Base-by-base conservation (phyloP, 2,797 vertebrate species). In the Chelidonichthys spinosus region DNA sequence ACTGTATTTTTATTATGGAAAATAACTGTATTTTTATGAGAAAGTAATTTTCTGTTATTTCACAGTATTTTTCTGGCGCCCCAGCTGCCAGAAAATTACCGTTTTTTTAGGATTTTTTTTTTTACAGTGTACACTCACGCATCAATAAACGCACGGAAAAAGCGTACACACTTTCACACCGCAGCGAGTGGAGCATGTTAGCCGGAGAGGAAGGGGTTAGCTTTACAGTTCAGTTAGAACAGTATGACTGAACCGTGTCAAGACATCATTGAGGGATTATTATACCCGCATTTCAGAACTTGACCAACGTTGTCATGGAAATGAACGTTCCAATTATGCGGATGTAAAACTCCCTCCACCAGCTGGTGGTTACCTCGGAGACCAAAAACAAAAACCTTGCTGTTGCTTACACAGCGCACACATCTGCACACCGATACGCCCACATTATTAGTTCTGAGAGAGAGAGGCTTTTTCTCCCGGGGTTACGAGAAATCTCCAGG, bases 211-310 rank as follows among this genome's bases (percentile, higher is more conserved):
- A 67, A 75, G 49, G 69, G 83, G 79, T 86, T 81, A 85, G 74
- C 50, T 84, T 85, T 65, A 84, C 69, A 83, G 87, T 74, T 88
- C 69, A 85, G 37, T 67, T 76, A 55, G 85, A 83, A 72, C 50
- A 18, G 75, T 73, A 42, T 35, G 59, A 79, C 69, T 74, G 69
- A 77, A 84, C 72, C 40, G 40, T 60, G 78, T 76, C 43, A 11
- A 18, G 14, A 62, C 32, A 75, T 77, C 72, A 78, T 2, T 53
- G 54, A 82, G 54, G 63, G 72, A 59, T 87, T 47, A 47, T n/a
- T 47, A 47, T 47, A 3, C 32, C 5, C 32, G 66, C 44, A 65
- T 62, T 40, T 73, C 60, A 73, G 47, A 36, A 78, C 74, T 44
- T 80, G 18, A 85, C 81, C 76, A 68, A 59, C 54, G 63, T 61